These are phyloP conservation scores for Cyclina sinensis DNA, from an alignment of 1,140 invertebrate species.

Conservation along the genomic window DNA sequence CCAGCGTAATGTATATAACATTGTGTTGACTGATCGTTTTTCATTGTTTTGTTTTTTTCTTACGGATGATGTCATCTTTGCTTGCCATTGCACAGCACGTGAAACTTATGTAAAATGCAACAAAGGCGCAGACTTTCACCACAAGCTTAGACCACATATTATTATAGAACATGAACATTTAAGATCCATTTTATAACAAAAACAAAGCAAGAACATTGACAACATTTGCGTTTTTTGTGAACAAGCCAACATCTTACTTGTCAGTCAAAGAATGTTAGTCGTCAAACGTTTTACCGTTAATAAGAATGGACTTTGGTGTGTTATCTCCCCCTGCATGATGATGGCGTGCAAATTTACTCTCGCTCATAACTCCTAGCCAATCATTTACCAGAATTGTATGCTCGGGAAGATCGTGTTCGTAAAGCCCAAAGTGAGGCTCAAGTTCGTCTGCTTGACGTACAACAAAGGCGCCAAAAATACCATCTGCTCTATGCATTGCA, in stretches of 20 bases:
- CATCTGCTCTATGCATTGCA: constrained; percentile 94
- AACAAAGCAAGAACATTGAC: no score
- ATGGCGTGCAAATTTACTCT: constrained; percentile 73
- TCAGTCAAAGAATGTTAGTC: no score
- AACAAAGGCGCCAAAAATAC: constrained; percentile 87
- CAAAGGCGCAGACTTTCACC: no score
- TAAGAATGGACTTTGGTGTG: constrained; percentile 85
- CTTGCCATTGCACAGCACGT: no score
- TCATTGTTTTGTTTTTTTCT: no score
- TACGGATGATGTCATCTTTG: no score
- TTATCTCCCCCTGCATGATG: constrained; percentile 75
- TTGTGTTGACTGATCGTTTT: no score
- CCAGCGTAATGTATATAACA: no score
- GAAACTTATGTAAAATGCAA: no score
- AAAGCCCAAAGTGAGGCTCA: constrained; percentile 73
- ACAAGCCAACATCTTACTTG: not conserved
- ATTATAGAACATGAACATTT: no score
- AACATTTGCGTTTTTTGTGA: not conserved
- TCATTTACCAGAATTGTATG: constrained; percentile 77
- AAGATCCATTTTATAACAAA: no score
- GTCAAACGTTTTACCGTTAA: constrained; percentile 81
- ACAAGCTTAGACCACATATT: no score
- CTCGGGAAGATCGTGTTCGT: constrained; percentile 78
- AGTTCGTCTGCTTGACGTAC: constrained; percentile 68
- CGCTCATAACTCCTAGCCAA: constrained; percentile 73